These are phyloP conservation scores for Acleris cristana DNA, from an alignment of 2,888 invertebrate species.

Conservation along the genomic window DNA sequence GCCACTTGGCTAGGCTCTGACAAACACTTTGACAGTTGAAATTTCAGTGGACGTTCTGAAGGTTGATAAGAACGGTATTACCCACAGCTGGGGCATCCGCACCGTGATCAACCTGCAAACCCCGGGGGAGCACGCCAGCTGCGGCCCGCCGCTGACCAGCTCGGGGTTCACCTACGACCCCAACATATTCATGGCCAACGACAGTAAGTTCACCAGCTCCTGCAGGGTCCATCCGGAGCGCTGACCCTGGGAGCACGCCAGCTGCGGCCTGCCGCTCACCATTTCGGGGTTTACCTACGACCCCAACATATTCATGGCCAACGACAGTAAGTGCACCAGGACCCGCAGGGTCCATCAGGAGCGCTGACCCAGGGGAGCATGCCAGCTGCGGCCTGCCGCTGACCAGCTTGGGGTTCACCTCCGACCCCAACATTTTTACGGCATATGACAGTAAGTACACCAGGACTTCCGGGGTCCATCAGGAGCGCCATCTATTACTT, in stretches of 20 bases:
- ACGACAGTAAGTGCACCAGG: slow-evolving; percentile 86
- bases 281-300: slow-evolving; percentile 93
- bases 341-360: too few relatives aligned
- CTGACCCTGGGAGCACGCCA: slow-evolving; percentile 94
- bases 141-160: slow-evolving; percentile 89
- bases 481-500: too few relatives aligned
- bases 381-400: too few relatives aligned
- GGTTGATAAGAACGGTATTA: not conserved
- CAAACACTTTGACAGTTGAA: too few relatives aligned
- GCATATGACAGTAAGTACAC: too few relatives aligned
- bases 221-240: too few relatives aligned
- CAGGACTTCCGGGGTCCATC: too few relatives aligned
- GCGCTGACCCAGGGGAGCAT: too few relatives aligned
- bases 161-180: slow-evolving; percentile 95
- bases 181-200: slow-evolving; percentile 91
- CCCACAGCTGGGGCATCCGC: slow-evolving; percentile 88
- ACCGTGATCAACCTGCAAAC: slow-evolving; percentile 94
- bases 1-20: too few relatives aligned
- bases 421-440: too few relatives aligned
- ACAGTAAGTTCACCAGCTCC: slow-evolving; percentile 84
- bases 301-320: slow-evolving; percentile 92
- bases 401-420: too few relatives aligned
- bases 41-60: too few relatives aligned
- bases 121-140: slow-evolving; percentile 93
- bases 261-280: slow-evolving; percentile 91